Evolutionary conservation across 2,113 vertebrate genomes (phyloP).

Genomic region (Regulus satrapa): DNA sequence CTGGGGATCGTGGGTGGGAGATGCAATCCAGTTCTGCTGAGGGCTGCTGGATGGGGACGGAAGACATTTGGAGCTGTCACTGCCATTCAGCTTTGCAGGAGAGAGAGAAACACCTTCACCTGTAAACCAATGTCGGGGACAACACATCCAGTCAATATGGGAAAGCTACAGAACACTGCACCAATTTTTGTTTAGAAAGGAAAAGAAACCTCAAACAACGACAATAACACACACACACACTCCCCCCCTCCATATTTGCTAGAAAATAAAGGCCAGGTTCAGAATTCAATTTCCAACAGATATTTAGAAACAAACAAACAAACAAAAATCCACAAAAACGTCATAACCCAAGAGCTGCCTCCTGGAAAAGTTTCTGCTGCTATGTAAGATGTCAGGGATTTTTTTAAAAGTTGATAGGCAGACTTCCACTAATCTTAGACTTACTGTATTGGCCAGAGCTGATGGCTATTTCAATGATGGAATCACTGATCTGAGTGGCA

Average conservation of each 20-base stretch:
- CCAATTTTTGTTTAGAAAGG: neutral
- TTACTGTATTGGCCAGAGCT: constrained; percentile 92
- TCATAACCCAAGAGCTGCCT: neutral
- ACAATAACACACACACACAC: too few relatives aligned
- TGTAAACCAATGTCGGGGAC: constrained; percentile 48
- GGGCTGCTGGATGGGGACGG: constrained; percentile 88
- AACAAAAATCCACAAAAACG: neutral
- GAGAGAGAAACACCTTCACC: constrained; percentile 90
- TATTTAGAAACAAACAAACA: neutral
- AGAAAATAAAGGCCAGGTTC: neutral
- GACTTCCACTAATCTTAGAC: neutral
- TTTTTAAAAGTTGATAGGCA: neutral
- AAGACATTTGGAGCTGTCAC: constrained; percentile 88
- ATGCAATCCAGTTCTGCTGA: constrained; percentile 92
- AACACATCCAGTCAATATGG: neutral
- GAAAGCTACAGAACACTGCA: neutral
- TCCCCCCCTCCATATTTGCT: accelerated
- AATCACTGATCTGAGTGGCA: constrained; percentile 94
- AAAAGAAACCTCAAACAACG: neutral
- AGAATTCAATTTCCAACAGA: neutral
- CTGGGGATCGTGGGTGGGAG: constrained; percentile 94
- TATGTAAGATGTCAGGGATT: neutral
- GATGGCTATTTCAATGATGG: constrained; percentile 98
- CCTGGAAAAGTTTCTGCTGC: neutral
- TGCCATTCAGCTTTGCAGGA: constrained; percentile 89